phyloP scores from a whole-genome alignment of 2,113 vertebrate genomes.

The Gasterosteus aculeatus region DNA sequence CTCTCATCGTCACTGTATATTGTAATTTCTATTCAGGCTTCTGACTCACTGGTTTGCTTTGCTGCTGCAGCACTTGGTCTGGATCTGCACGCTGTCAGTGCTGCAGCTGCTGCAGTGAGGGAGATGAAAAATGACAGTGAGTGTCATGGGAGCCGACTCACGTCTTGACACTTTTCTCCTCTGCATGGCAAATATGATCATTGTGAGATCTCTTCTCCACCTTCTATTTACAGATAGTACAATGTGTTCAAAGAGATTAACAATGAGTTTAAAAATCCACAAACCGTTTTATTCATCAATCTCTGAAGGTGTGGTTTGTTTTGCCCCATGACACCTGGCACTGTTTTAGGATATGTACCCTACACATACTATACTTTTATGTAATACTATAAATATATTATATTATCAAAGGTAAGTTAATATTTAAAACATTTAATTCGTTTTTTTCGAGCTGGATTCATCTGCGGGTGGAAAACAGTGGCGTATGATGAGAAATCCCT shows the following conservation, averaged over 20 bases:
- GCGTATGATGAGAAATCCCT: conserved; percentile 13
- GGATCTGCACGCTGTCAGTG: conserved; percentile 60
- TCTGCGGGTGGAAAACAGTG: neutral
- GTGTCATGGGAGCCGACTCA: conserved; percentile 56
- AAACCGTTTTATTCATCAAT: conserved; percentile 32
- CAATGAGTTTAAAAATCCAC: conserved; percentile 49
- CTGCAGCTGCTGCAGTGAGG: conserved; percentile 40
- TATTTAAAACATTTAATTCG: conserved; percentile 22
- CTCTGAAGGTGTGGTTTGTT: conserved; percentile 43
- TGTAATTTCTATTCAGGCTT: conserved; percentile 17
- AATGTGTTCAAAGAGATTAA: conserved; percentile 57
- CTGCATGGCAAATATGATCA: conserved; percentile 67
- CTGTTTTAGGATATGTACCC: conserved; percentile 39
- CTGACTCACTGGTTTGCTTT: conserved; percentile 36
- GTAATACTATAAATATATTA: conserved; percentile 19
- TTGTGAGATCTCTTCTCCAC: conserved; percentile 53
- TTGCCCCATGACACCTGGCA: conserved; percentile 40
- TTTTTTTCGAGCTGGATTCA: conserved; percentile 4
- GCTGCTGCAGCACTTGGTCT: conserved; percentile 39
- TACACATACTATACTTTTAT: conserved; percentile 10
- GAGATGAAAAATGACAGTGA: conserved; percentile 61
- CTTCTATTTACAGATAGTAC: conserved; percentile 53
- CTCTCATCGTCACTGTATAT: conserved; percentile 2
- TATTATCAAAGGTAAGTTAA: conserved; percentile 14
- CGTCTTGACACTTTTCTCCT: conserved; percentile 59